phyloP scores from a whole-genome alignment of 2,797 vertebrate genomes.

The Chrysocyon brachyurus region DNA sequence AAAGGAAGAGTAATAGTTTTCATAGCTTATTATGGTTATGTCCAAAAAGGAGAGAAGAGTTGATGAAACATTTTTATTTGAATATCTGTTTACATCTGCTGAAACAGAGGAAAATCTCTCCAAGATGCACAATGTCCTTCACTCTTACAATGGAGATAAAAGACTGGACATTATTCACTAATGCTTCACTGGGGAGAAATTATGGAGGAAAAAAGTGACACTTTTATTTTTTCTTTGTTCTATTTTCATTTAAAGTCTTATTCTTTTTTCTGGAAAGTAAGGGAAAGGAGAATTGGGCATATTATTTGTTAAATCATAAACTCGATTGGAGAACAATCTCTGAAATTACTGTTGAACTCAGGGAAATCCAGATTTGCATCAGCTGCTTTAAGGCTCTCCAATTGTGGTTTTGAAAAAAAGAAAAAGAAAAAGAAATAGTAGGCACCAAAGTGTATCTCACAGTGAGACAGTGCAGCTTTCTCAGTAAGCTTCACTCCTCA shows the following conservation, averaged over 20 bases:
- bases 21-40: background rate
- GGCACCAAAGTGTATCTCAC: background rate
- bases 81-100: background rate
- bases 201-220: background rate
- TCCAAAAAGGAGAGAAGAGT: background rate
- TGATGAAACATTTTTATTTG: background rate
- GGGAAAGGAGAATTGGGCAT: background rate
- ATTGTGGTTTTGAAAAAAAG: background rate
- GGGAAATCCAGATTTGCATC: background rate
- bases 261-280: background rate
- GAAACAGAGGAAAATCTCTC: background rate
- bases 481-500: background rate
- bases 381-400: background rate
- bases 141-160: background rate
- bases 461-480: background rate
- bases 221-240: background rate
- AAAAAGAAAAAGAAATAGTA: background rate
- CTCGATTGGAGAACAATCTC: background rate
- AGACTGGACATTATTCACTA: background rate
- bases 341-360: conserved; percentile 22
- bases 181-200: background rate
- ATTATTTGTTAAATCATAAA: background rate
- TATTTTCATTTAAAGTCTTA: background rate
- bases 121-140: background rate
- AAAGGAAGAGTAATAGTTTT: background rate